Percentiles rank a stretch among this genome's conserved stretches.
Evolutionary conservation across 2,888 invertebrate genomes (phyloP).

Genomic region (Magallana nippona): DNA sequence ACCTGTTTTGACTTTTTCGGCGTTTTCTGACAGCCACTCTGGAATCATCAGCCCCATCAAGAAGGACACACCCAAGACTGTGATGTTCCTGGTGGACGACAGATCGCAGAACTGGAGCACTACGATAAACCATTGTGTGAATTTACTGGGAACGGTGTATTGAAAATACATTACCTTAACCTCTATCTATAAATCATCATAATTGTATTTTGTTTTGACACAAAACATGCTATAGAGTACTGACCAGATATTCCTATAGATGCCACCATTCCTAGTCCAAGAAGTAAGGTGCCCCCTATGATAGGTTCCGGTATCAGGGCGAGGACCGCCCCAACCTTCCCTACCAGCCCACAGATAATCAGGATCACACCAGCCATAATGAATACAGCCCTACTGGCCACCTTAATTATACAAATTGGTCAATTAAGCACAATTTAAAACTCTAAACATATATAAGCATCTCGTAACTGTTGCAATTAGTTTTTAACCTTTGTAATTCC

Average conservation of each 20-base stretch:
- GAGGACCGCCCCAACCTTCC: constrained; percentile 81
- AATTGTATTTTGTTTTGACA: too few species aligned
- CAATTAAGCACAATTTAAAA: too few species aligned
- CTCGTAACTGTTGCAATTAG: too few species aligned
- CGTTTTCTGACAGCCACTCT: constrained; percentile 64
- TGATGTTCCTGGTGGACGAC: constrained; percentile 91
- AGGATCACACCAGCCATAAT: constrained; percentile 79
- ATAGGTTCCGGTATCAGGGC: constrained; percentile 81
- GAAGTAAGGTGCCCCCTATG: constrained; percentile 77
- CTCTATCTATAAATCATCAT: too few species aligned
- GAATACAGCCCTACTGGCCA: constrained; percentile 80
- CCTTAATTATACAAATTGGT: constrained; percentile 61
- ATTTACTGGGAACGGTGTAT: neutral
- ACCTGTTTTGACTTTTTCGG: constrained; percentile 65
- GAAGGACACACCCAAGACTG: constrained; percentile 92
- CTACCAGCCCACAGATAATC: constrained; percentile 79
- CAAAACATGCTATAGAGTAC: neutral
- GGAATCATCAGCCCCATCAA: constrained; percentile 87
- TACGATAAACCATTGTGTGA: neutral
- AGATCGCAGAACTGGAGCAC: constrained; percentile 84
- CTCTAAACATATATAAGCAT: too few species aligned
- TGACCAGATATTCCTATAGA: constrained; percentile 73
- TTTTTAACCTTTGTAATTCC: constrained; percentile 88
- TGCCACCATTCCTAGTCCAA: constrained; percentile 74
- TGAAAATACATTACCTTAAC: too few species aligned